A percentile compares a stretch with the other conserved stretches of the same genome.
Conservation (phyloP, 2,888 invertebrate genomes). For the Epirrita christyi region DNA sequence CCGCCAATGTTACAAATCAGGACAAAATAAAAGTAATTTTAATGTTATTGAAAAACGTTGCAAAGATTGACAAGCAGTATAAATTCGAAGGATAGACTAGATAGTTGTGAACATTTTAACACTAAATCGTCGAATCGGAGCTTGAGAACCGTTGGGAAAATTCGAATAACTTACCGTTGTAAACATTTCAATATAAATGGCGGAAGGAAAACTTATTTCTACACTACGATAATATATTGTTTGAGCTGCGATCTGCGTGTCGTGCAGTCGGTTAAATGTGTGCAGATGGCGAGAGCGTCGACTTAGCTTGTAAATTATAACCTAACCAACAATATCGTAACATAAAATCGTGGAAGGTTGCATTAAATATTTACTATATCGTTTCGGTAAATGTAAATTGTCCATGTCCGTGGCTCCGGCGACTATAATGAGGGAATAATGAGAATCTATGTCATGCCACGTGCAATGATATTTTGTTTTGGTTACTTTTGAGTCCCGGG, state of each 20-base stretch:
- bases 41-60: not conserved
- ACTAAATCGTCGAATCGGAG: conserved; percentile 13
- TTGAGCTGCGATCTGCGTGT: conserved; percentile 32
- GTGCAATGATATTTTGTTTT: conserved; percentile 3
- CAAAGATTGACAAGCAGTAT: not conserved
- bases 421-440: conserved; percentile 30
- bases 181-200: conserved; percentile 41
- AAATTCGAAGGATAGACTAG: too few relatives aligned
- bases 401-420: conserved; percentile 6
- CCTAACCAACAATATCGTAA: conserved; percentile 37
- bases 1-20: conserved; percentile 22
- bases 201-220: conserved; percentile 38
- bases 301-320: conserved; percentile 42
- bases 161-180: conserved; percentile 37
- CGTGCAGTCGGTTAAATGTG: conserved; percentile 30
- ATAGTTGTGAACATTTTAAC: conserved; percentile 15
- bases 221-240: conserved; percentile 41
- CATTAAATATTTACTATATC: conserved; percentile 37
- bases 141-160: conserved; percentile 27
- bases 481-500: not conserved
- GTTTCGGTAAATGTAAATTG: conserved; percentile 31
- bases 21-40: conserved; percentile 14
- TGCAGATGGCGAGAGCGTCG: conserved; percentile 28
- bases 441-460: conserved; percentile 27
- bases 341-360: conserved; percentile 35